Evolutionary conservation across 2,797 vertebrate genomes (phyloP).

Genomic region (Gephyroberyx darwinii): DNA sequence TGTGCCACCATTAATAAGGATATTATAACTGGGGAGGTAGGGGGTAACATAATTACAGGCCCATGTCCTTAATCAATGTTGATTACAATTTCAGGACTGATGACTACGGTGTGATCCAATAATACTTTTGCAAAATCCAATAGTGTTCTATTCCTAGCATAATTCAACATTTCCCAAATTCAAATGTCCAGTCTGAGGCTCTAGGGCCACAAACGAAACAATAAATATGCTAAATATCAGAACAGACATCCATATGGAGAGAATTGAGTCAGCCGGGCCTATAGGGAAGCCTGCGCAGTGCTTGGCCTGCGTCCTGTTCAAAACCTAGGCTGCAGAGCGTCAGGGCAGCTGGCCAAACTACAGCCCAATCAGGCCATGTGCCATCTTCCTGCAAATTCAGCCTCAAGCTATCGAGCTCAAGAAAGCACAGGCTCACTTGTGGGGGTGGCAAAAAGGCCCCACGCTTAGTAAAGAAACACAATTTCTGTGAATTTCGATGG

Average conservation of each 20-base stretch:
- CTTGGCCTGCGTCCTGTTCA: slow-evolving; percentile 57
- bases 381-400: slow-evolving; percentile 64
- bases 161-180: slow-evolving; percentile 43
- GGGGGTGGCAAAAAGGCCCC: slow-evolving; percentile 35
- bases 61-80: slow-evolving; percentile 58
- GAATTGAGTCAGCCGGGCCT: slow-evolving; percentile 60
- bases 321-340: slow-evolving; percentile 61
- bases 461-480: slow-evolving; percentile 53
- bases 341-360: slow-evolving; percentile 70
- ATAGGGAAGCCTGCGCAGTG: slow-evolving; percentile 39
- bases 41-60: slow-evolving; percentile 55
- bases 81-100: slow-evolving; percentile 55
- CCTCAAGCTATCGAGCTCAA: slow-evolving; percentile 66
- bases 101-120: slow-evolving; percentile 43
- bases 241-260: slow-evolving; percentile 47
- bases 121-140: slow-evolving; percentile 53
- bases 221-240: slow-evolving; percentile 58
- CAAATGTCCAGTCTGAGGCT: slow-evolving; percentile 22
- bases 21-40: slow-evolving; percentile 40
- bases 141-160: slow-evolving; percentile 43
- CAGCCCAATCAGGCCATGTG: slow-evolving; percentile 70
- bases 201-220: slow-evolving; percentile 58
- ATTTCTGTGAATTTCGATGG: slow-evolving; percentile 50
- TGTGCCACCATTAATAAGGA: slow-evolving; percentile 47
- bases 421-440: slow-evolving; percentile 54